These are phyloP conservation scores for Bovichtus variegatus DNA, from an alignment of 2,797 vertebrate genomes.

Conservation along the genomic window DNA sequence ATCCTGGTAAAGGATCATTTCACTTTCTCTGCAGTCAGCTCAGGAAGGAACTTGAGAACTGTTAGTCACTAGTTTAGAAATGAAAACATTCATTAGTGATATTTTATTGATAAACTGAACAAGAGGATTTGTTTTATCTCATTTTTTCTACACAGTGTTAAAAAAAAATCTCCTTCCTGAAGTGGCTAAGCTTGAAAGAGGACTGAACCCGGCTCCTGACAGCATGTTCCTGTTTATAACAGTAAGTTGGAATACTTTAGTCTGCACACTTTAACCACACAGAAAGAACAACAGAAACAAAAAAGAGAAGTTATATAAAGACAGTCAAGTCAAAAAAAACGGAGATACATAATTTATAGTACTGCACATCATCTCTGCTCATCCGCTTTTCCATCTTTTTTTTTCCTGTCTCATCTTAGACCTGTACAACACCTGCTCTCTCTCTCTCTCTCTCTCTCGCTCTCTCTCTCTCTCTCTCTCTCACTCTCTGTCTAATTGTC, in stretches of 20 bases:
- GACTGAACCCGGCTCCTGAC: slow-evolving; percentile 54
- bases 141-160: slow-evolving; percentile 26
- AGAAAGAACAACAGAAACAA: slow-evolving; percentile 92
- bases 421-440: slow-evolving; percentile 74
- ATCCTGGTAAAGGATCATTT: slow-evolving; percentile 87
- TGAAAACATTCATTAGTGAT: slow-evolving; percentile 69
- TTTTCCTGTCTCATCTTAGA: slow-evolving; percentile 39
- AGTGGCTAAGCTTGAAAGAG: slow-evolving; percentile 69
- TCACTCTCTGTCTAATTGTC: slow-evolving; percentile 12
- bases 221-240: slow-evolving; percentile 58
- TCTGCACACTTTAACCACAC: slow-evolving; percentile 95
- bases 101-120: slow-evolving; percentile 56
- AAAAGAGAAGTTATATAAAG: slow-evolving; percentile 92
- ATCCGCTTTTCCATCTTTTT: slow-evolving; percentile 39
- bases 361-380: slow-evolving; percentile 88
- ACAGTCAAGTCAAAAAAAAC: slow-evolving; percentile 98
- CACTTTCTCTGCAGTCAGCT: slow-evolving; percentile 87
- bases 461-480: background rate
- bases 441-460: background rate
- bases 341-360: slow-evolving; percentile 97
- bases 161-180: slow-evolving; percentile 74
- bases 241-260: slow-evolving; percentile 88
- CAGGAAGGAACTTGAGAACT: slow-evolving; percentile 68
- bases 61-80: slow-evolving; percentile 52
- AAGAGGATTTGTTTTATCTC: slow-evolving; percentile 23